Percentiles rank a stretch among this genome's conserved stretches.
These are phyloP conservation scores for Nezara viridula DNA, from an alignment of 2,888 invertebrate genomes.

Conservation along the genomic window DNA sequence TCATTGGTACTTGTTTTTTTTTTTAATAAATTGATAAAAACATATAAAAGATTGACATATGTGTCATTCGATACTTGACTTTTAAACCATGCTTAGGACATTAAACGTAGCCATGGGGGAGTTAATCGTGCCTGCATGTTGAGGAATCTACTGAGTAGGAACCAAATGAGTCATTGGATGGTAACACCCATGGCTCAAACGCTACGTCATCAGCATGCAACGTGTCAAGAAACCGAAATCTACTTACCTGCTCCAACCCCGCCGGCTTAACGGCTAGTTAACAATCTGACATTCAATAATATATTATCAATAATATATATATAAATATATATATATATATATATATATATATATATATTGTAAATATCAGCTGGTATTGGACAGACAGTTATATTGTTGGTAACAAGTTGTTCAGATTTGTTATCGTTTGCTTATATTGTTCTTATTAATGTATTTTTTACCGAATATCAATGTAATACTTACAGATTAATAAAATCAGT, in stretches of 20 bases:
- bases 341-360: no score
- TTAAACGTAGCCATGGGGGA: background rate
- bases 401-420: no score
- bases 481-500: no score
- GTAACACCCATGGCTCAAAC: conserved; percentile 8
- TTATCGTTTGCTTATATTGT: no score
- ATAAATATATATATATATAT: no score
- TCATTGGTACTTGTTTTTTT: no score
- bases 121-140: conserved; percentile 1
- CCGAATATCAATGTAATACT: no score
- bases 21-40: background rate
- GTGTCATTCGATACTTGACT: background rate
- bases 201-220: conserved; percentile 14
- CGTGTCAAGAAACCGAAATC: conserved; percentile 19
- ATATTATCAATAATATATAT: no score
- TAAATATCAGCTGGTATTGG: no score
- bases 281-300: background rate
- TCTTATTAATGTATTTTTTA: no score
- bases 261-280: background rate
- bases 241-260: background rate
- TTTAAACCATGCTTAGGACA: background rate
- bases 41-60: background rate
- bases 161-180: background rate
- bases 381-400: no score
- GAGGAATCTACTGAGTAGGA: background rate